Evolutionary conservation across 2,797 vertebrate species (phyloP), one percentile per base, ranked within the genome.

Genomic region (Tadarida brasiliensis): DNA sequence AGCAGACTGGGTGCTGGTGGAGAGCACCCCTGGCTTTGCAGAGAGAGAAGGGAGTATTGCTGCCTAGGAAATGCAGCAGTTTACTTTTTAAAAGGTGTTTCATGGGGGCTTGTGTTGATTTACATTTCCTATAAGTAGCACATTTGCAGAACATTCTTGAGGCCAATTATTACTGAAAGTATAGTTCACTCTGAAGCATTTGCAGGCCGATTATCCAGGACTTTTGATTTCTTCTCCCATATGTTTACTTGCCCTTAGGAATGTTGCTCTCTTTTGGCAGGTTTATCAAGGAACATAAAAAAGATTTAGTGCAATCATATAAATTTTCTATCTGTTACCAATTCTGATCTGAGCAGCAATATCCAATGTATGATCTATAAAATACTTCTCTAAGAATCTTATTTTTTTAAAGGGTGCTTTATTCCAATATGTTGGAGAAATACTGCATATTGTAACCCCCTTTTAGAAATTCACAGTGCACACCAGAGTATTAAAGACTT

Each of bases 81-180:
- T 81, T 74, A 86, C 44, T 63, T 87, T 39, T 33, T 35, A 85
- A 70, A 96, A 94, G 68, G 57, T 84, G 51, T 81, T 63, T 95
- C n/a, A 54, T 59, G 39, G 49, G 39, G 56, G 11, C 47, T 78
- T 78, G 65, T 89, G 61, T 84, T 85, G 80, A 85, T 95, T 95
- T 85, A 16, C 63, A 87, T 74, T 95, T 95, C 77, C 80, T 16
- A 7, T 61, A 76, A 93, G 26, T 91, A 26, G 11, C 10, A 11
- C 81, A 73, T 94, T 95, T 96, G 83, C 51, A 76, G 96, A 94
- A 91, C 47, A 94, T 92, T 87, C 71, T 78, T 76, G 83, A 93
- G 33, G 63, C 87, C 65, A 91, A 94, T 96, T 84, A 89, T 91
- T 94, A 78, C 39, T 71, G 15, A 74, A 93, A 89, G 49, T 49